phyloP scores from a whole-genome alignment of 2,888 invertebrate genomes.

The Drosophila subquinaria region DNA sequence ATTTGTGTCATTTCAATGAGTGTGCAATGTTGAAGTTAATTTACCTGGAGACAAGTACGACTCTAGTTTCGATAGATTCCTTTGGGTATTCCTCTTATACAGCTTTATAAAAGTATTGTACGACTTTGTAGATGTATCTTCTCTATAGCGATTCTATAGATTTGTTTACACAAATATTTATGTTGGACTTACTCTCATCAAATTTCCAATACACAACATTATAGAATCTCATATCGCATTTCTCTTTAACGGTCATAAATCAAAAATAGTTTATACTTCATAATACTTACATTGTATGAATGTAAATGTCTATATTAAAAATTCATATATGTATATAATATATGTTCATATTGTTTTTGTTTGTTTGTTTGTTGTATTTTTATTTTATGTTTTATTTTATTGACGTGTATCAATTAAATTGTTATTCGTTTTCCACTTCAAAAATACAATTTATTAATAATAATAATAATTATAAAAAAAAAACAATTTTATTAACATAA shows the following conservation, averaged over 20 bases:
- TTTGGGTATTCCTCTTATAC: neutral
- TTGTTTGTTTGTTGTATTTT: constrained; percentile 32
- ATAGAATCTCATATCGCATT: no score
- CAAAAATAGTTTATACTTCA: no score
- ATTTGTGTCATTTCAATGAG: no score
- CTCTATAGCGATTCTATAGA: neutral
- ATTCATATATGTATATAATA: neutral
- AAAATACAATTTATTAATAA: constrained; percentile 79
- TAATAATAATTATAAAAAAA: constrained; percentile 63
- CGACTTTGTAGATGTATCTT: neutral
- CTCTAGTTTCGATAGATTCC: neutral
- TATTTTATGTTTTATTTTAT: constrained; percentile 81
- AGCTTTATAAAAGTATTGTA: neutral
- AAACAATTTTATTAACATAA: constrained; percentile 75
- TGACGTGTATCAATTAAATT: constrained; percentile 79
- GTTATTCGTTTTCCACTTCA: constrained; percentile 68
- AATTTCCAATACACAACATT: neutral
- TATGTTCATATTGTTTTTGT: constrained; percentile 16
- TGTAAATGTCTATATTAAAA: neutral
- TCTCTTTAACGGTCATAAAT: no score
- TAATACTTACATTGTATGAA: neutral
- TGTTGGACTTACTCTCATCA: neutral
- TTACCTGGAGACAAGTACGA: neutral
- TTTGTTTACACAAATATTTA: neutral
- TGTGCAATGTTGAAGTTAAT: no score